Evolutionary conservation across 2,113 vertebrate species (phyloP), one percentile per base, ranked within the genome.

Genomic region (Neodon shergylaensis): DNA sequence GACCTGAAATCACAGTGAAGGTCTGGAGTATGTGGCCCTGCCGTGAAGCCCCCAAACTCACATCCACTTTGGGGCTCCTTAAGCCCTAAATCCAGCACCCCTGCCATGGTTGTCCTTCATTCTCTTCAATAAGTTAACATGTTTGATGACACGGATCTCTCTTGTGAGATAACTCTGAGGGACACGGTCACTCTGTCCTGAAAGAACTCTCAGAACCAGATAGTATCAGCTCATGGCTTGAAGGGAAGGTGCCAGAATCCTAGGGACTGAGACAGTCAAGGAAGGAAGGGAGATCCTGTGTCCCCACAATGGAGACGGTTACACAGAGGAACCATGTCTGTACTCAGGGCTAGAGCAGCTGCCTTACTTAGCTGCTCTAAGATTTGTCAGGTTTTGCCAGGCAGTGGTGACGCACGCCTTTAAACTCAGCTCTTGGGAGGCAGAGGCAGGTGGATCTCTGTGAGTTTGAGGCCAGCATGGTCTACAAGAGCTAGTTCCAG

Each of bases 121-220:
- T 52, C 42, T 21, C 58, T 33, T 36, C 36, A 52, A 65, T 58
- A 11, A 72, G 44, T 79, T 77, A 68, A 52, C 28, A 58, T 12
- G 1, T 42, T 28, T 31, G 10, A 11, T n/a, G 6, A n/a, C 65
- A 49, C 63, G 26, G 52, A 36, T 58, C 76, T 58, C 22, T 33
- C 4, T 26, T 21, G 14, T 7, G 83, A 86, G 39, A 2, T 44
- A 61, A 16, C n/a, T 5, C 16, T 44, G 1, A 0, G 0, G 52
- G n/a, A 33, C 47, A 39, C n/a, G 33, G 5, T 33, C 19, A 54
- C 58, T 36, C 36, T 0, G 1, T 44, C 28, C 2, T 0, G 0
- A 3, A 44, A n/a, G 86, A 73, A 47, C 47, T 7, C 54, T 0
- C 21, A 52, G 47, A 33, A 33, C 11, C 0, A 7, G 24, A 78